Percentiles rank a stretch among this genome's conserved stretches.
Evolutionary conservation across 2,888 invertebrate species (phyloP).

Genomic region (Margaritifera margaritifera): DNA sequence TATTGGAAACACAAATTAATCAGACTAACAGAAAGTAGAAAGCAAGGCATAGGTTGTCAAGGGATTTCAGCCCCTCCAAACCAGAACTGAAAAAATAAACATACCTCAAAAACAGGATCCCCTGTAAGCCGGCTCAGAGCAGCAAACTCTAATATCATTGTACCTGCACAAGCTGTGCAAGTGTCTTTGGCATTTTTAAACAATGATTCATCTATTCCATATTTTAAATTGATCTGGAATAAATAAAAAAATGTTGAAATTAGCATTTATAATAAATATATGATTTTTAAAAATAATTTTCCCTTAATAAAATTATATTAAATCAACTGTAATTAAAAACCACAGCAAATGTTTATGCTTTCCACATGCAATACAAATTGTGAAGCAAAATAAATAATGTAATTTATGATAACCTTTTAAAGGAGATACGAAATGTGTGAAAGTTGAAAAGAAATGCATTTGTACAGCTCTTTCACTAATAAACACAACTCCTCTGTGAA

Average conservation of each 20-base stretch:
- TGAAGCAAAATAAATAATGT: not conserved
- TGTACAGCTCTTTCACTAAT: too few species aligned
- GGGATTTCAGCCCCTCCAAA: not conserved
- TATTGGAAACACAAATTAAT: too few species aligned
- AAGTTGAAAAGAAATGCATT: too few species aligned
- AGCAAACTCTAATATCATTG: conserved; percentile 97
- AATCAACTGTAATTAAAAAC: too few species aligned
- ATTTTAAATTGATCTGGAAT: conserved; percentile 69
- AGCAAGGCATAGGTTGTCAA: not conserved
- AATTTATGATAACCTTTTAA: too few species aligned
- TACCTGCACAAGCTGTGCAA: conserved; percentile 98
- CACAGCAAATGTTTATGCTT: too few species aligned
- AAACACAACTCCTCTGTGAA: too few species aligned
- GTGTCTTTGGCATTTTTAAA: conserved; percentile 79
- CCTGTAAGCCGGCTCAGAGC: conserved; percentile 92
- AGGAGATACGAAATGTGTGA: too few species aligned
- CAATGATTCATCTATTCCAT: conserved; percentile 80
- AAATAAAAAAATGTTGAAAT: conserved; percentile 3
- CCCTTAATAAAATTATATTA: too few species aligned
- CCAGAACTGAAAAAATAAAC: not conserved
- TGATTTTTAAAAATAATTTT: too few species aligned
- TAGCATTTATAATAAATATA: too few species aligned
- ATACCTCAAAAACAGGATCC: conserved; percentile 88
- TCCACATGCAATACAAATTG: not conserved
- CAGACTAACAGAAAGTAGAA: too few species aligned